These are phyloP conservation scores for Marmota monax DNA, from an alignment of 2,113 vertebrate genomes.

Conservation along the genomic window DNA sequence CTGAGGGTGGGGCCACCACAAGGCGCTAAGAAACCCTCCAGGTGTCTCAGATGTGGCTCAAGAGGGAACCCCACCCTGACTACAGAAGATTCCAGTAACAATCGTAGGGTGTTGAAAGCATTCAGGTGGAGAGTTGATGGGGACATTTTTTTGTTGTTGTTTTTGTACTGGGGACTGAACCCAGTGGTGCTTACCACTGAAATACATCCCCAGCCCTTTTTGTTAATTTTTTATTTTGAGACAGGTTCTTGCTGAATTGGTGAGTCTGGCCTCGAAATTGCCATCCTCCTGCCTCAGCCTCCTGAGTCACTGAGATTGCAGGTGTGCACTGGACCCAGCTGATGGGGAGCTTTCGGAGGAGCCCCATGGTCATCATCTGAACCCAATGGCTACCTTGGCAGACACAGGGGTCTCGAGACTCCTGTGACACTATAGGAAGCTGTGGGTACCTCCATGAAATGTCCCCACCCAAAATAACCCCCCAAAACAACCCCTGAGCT, in stretches of 20 bases:
- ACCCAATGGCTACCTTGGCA: not conserved
- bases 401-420: not conserved
- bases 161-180: too few relatives aligned
- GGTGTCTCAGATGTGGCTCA: not conserved
- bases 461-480: not conserved
- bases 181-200: too few relatives aligned
- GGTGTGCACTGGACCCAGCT: too few relatives aligned
- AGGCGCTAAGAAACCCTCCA: not conserved
- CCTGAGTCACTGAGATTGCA: too few relatives aligned
- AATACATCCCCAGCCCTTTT: too few relatives aligned
- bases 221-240: too few relatives aligned
- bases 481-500: not conserved
- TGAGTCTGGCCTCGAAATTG: too few relatives aligned
- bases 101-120: not conserved
- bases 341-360: not conserved
- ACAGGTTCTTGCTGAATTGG: too few relatives aligned
- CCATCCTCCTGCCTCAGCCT: too few relatives aligned
- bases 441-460: not conserved
- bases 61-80: not conserved
- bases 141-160: too few relatives aligned
- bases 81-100: not conserved
- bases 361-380: too few relatives aligned
- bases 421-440: not conserved
- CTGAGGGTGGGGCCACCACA: not conserved
- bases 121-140: fast-evolving